Conservation (phyloP, 1,140 invertebrate species). For the Acromyrmex heyeri region DNA sequence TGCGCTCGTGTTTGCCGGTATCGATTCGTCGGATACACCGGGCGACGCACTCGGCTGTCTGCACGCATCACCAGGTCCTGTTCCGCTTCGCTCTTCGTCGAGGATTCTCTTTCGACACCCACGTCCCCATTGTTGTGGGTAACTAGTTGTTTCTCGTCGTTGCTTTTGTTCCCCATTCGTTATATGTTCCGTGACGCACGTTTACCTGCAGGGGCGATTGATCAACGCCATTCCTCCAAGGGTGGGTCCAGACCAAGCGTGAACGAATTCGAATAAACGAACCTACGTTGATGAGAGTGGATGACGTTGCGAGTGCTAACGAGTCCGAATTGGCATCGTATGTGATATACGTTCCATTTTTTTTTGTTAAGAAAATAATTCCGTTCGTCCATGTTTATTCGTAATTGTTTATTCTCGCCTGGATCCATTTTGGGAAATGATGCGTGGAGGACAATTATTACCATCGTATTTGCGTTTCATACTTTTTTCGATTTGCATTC, state of each 20-base stretch:
- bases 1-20: constrained; percentile 34
- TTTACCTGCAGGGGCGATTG: neutral
- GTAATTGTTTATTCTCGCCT: neutral
- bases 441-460: too few relatives aligned
- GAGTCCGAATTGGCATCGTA: neutral
- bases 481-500: neutral
- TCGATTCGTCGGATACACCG: constrained; percentile 28
- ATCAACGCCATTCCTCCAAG: neutral
- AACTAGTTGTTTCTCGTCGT: constrained; percentile 5
- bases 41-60: constrained; percentile 20
- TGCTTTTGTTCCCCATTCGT: neutral
- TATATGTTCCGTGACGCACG: neutral
- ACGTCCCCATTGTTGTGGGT: neutral
- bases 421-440: neutral
- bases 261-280: neutral
- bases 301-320: neutral
- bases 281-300: neutral
- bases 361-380: neutral
- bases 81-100: neutral
- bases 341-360: neutral
- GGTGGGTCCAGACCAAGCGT: neutral
- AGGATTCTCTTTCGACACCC: neutral
- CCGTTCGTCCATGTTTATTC: neutral
- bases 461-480: neutral
- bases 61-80: neutral